These are phyloP conservation scores for Anthonomus grandis DNA, from an alignment of 1,140 invertebrate species.

Conservation along the genomic window DNA sequence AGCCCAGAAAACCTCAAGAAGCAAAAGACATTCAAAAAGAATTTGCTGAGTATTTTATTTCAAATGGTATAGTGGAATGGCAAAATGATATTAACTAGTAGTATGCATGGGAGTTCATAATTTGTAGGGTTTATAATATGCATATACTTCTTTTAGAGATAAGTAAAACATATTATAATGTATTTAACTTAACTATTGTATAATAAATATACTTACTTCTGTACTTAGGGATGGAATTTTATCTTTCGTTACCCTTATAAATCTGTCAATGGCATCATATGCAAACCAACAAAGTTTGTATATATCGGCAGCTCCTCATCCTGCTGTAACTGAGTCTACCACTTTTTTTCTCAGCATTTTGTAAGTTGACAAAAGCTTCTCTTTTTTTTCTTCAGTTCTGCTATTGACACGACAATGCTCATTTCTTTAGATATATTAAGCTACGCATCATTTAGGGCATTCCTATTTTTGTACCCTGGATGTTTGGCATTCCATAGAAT, in stretches of 20 bases:
- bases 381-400: slow-evolving; percentile 37
- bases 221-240: slow-evolving; percentile 9
- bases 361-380: slow-evolving; percentile 33
- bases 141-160: neutral
- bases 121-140: neutral
- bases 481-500: slow-evolving; percentile 29
- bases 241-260: slow-evolving; percentile 24
- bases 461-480: slow-evolving; percentile 27
- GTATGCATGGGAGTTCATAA: neutral
- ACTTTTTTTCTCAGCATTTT: slow-evolving; percentile 30
- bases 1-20: slow-evolving; percentile 8
- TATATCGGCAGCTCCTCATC: slow-evolving; percentile 32
- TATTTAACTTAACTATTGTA: neutral
- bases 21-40: slow-evolving; percentile 29
- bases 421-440: slow-evolving; percentile 14
- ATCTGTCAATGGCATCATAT: slow-evolving; percentile 38
- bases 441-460: slow-evolving; percentile 24
- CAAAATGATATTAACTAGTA: slow-evolving; percentile 12
- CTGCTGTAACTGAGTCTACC: slow-evolving; percentile 28
- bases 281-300: slow-evolving; percentile 42
- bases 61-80: slow-evolving; percentile 5
- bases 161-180: slow-evolving; percentile 13
- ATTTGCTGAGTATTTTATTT: slow-evolving; percentile 26
- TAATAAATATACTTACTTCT: slow-evolving; percentile 7
- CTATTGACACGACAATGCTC: slow-evolving; percentile 13